Evolutionary conservation across 1,140 invertebrate genomes (phyloP), one percentile per base, ranked within the genome.

Genomic region (Melanaphis sacchari): DNA sequence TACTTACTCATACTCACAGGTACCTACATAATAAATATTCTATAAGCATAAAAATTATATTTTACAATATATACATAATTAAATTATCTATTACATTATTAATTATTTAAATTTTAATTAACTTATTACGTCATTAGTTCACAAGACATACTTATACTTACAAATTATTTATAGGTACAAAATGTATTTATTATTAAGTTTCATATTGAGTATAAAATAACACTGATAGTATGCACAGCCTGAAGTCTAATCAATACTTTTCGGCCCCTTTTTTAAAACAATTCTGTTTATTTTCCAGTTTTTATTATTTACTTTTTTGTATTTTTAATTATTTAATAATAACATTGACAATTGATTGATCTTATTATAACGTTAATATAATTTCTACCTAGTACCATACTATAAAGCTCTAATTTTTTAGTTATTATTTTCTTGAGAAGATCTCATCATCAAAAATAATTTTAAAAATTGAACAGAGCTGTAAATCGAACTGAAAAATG

Each of bases 171-270:
- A 76, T n/a, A 76, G 15, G 59, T 76, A 76, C 4, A 76, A n/a
- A 76, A 76, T n/a, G 59, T 76, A 76, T 76, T n/a, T 76, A 76
- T n/a, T 76, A 76, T 76, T 40, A 84, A 84, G 40, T 41, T 26
- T 40, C 41, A 40, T 84, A 52, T 40, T 89, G 46, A 46, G 24
- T 49, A 89, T 89, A 90, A 54, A 90, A 40, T 54, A 49, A 90
- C 31, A 76, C 31, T 54, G 36, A 40, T 90, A 54, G 88, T 40
- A 49, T 36, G 31, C 88, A 90, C 88, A 49, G 46, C n/a, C 52
- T 54, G 49, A 54, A 54, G 38, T 90, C n/a, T 52, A 90, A 90
- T 90, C 88, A 90, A 90, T 90, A 90, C 88, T 54, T 89, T 90
- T 40, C 40, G 31, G 7, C 49, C 36, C 52, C n/a, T 90, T 46